Conservation (phyloP, 2,888 invertebrate species). For the Drosophila colorata region DNA sequence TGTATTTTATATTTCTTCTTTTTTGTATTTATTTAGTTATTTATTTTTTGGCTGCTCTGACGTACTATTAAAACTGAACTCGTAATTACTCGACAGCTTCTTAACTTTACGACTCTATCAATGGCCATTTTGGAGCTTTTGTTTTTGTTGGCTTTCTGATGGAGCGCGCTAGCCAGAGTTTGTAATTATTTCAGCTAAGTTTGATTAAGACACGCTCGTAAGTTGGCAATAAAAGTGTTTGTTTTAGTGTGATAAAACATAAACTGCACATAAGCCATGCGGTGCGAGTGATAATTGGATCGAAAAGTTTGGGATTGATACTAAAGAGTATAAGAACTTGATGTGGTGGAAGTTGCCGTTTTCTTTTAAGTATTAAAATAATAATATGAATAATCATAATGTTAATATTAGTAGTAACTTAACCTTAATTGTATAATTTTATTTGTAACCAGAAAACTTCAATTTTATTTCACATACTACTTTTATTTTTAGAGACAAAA, state of each 20-base stretch:
- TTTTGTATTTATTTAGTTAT: not conserved
- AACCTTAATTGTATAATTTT: too few relatives aligned
- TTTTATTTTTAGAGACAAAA: too few relatives aligned
- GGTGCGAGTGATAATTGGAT: slow-evolving; percentile 3
- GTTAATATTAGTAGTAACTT: too few relatives aligned
- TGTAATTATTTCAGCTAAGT: slow-evolving; percentile 36
- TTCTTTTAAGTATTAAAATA: too few relatives aligned
- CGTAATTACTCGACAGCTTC: slow-evolving; percentile 59
- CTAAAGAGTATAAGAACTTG: too few relatives aligned
- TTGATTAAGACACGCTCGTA: slow-evolving; percentile 18
- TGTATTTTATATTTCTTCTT: slow-evolving; percentile 27
- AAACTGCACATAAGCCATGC: slow-evolving; percentile 21
- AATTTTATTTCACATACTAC: too few relatives aligned
- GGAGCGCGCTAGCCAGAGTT: not conserved
- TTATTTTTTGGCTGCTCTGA: not conserved
- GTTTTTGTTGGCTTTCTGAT: not conserved
- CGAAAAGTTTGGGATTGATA: too few relatives aligned
- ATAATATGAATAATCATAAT: too few relatives aligned
- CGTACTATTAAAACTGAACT: slow-evolving; percentile 8
- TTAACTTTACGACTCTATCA: slow-evolving; percentile 70
- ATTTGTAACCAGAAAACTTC: too few relatives aligned
- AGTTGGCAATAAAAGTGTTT: slow-evolving; percentile 22
- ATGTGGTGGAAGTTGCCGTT: too few relatives aligned
- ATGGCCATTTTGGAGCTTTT: slow-evolving; percentile 44
- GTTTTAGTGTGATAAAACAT: slow-evolving; percentile 18